Evolutionary conservation across 1,140 invertebrate genomes (phyloP).

Genomic region (Brachystomella parvula): DNA sequence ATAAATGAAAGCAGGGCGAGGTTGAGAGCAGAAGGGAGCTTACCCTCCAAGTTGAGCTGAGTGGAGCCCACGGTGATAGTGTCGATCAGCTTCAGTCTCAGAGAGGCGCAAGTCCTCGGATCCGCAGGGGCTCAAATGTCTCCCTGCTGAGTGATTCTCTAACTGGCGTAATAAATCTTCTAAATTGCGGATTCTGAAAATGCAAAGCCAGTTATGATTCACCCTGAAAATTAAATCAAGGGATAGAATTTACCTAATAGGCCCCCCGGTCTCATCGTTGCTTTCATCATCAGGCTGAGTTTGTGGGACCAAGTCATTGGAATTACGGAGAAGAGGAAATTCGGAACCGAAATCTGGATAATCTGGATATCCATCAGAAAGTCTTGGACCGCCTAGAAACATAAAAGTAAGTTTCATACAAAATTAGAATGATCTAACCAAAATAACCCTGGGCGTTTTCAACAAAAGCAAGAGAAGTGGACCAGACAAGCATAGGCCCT

Average conservation of each 20-base stretch:
- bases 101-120: slow-evolving; percentile 86
- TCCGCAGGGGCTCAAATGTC: slow-evolving; percentile 73
- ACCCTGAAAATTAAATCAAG: no score
- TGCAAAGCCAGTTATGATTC: background rate
- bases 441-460: background rate
- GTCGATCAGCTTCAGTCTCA: slow-evolving; percentile 79
- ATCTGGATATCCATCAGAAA: slow-evolving; percentile 37
- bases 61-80: slow-evolving; percentile 64
- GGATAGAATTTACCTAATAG: slow-evolving; percentile 29
- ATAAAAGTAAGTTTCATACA: background rate
- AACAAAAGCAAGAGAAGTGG: background rate
- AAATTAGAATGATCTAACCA: background rate
- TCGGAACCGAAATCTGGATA: slow-evolving; percentile 39
- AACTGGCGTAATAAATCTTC: slow-evolving; percentile 84
- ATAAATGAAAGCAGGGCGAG: background rate
- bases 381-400: slow-evolving; percentile 23
- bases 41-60: slow-evolving; percentile 46
- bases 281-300: slow-evolving; percentile 32
- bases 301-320: slow-evolving; percentile 35
- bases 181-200: slow-evolving; percentile 68
- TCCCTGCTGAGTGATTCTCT: slow-evolving; percentile 68
- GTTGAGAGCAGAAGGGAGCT: background rate
- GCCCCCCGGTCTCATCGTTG: slow-evolving; percentile 36
- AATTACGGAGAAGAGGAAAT: slow-evolving; percentile 38
- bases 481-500: no score